These are phyloP conservation scores for Thecophora atra DNA, from an alignment of 2,888 invertebrate genomes.

Conservation along the genomic window DNA sequence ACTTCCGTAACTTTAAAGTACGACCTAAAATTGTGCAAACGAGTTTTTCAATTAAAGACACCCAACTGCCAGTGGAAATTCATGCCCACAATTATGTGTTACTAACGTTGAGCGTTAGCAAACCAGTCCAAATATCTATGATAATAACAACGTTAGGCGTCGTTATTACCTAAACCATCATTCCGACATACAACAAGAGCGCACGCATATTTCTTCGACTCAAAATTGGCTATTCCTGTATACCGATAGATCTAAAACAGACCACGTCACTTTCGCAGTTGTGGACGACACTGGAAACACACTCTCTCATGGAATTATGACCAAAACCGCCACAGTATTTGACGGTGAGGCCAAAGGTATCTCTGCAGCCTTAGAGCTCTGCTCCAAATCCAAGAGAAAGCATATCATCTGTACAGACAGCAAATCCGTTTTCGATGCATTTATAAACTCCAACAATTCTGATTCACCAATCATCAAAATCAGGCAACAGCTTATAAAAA, in stretches of 20 bases:
- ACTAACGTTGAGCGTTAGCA: too few relatives aligned
- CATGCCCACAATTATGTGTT: too few relatives aligned
- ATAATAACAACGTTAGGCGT: too few relatives aligned
- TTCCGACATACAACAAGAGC: too few relatives aligned
- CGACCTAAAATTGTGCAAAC: too few relatives aligned
- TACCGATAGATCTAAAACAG: not conserved
- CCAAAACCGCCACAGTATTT: not conserved
- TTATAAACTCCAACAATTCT: not conserved
- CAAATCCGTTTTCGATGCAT: not conserved
- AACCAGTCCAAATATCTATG: too few relatives aligned
- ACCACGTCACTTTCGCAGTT: not conserved
- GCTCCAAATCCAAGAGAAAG: not conserved
- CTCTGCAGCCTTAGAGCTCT: not conserved
- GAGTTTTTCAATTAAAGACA: too few relatives aligned
- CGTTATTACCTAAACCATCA: too few relatives aligned
- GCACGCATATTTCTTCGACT: not conserved
- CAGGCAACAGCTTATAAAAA: not conserved
- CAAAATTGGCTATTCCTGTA: too few relatives aligned
- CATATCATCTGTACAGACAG: not conserved
- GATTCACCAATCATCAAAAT: not conserved
- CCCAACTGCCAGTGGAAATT: too few relatives aligned
- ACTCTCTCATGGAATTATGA: not conserved
- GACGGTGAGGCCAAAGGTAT: not conserved
- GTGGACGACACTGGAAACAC: not conserved
- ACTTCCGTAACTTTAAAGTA: too few relatives aligned